These are phyloP conservation scores for Folsomia manolachei DNA, from an alignment of 2,888 invertebrate species.

Conservation along the genomic window DNA sequence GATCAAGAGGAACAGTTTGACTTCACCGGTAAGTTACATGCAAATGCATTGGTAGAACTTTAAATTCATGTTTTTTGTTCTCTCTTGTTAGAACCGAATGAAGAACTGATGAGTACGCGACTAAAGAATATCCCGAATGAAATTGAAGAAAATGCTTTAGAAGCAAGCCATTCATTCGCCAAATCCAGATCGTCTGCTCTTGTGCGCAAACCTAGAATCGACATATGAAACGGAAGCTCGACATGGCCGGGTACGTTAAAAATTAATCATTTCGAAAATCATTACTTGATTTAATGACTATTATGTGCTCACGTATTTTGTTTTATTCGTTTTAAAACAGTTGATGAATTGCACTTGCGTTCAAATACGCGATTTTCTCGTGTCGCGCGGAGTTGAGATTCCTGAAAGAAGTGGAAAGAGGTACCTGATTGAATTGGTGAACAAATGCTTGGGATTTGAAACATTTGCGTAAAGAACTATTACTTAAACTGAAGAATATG, in stretches of 20 bases:
- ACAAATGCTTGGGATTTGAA: no score
- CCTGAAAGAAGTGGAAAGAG: not conserved
- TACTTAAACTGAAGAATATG: no score
- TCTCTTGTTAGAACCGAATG: conserved; percentile 37
- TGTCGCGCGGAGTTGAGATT: not conserved
- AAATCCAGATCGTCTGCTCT: conserved; percentile 15
- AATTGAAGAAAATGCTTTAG: not conserved
- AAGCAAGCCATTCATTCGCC: not conserved
- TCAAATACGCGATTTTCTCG: conserved; percentile 31
- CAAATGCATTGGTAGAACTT: not conserved
- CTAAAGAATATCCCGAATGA: conserved; percentile 10
- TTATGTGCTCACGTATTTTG: not conserved
- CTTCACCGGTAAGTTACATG: conserved; percentile 28
- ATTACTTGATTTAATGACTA: not conserved
- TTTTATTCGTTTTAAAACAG: conserved; percentile 12
- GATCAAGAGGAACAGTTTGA: conserved; percentile 37
- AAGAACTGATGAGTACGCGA: conserved; percentile 31
- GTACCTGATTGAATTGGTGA: not conserved
- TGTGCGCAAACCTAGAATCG: conserved; percentile 12
- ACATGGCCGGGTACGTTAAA: conserved; percentile 32
- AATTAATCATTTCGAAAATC: not conserved
- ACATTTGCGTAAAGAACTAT: no score
- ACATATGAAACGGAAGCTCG: conserved; percentile 40
- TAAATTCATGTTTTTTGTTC: not conserved
- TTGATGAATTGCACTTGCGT: conserved; percentile 31